Conservation (phyloP, 2,888 invertebrate genomes). For the Nezara viridula region DNA sequence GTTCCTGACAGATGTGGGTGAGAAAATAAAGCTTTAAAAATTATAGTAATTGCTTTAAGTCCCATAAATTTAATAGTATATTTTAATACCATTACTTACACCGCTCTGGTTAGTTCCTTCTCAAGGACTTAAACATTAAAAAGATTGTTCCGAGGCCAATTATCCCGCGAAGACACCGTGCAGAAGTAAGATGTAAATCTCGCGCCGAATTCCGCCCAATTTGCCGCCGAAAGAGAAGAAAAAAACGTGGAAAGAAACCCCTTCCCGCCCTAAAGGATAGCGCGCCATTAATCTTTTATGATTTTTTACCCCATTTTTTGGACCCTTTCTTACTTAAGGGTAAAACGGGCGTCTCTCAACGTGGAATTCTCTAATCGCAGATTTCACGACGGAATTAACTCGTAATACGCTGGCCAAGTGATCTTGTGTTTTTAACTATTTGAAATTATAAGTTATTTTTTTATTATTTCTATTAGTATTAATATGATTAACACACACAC, state of each 20-base stretch:
- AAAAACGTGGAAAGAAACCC: conserved; percentile 23
- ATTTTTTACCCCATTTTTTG: background rate
- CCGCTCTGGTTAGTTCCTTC: background rate
- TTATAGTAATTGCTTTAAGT: too few relatives aligned
- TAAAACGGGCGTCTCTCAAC: background rate
- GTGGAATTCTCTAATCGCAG: conserved; percentile 18
- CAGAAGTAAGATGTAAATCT: conserved; percentile 39
- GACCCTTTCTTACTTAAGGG: conserved; percentile 1
- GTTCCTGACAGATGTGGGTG: too few relatives aligned
- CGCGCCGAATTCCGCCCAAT: conserved; percentile 9
- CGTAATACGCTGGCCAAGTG: background rate
- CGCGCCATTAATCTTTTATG: conserved; percentile 48
- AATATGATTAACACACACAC: background rate
- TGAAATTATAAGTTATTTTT: too few relatives aligned
- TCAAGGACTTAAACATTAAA: background rate
- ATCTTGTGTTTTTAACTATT: background rate
- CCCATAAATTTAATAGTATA: too few relatives aligned
- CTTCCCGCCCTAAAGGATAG: conserved; percentile 22
- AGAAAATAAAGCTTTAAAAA: too few relatives aligned
- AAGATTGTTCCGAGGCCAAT: background rate
- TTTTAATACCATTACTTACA: too few relatives aligned
- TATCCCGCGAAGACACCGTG: background rate
- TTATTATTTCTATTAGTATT: background rate
- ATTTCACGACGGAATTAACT: conserved; percentile 29
- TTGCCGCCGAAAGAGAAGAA: conserved; percentile 15